Evolutionary conservation across 2,113 vertebrate genomes (phyloP), one percentile per base, ranked within the genome.

Genomic region (Menidia beryllina): DNA sequence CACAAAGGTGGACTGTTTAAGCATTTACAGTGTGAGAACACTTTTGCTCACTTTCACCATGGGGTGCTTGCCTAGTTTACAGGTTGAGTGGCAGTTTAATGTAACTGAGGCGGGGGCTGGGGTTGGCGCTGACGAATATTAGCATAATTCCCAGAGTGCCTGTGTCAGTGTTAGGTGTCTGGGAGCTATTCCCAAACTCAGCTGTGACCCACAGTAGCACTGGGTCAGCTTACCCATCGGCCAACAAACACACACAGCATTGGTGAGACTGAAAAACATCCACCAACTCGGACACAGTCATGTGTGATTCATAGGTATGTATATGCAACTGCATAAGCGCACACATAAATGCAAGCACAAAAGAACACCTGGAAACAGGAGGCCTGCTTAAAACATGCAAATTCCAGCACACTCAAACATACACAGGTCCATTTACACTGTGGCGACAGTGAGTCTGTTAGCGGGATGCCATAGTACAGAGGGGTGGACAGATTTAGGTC

Each of bases 381-480:
- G 41, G 63, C 24, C 7, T 38, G 25, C 24, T 25, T 26, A 54
- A 72, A 59, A 63, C 56, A 53, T 3, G 5, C 20, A 59, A 17
- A 47, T 2, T 38, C 24, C 11, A 20, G 53, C 34, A 19, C 26
- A 41, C 53, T 61, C 51, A 54, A 21, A 66, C 54, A 41, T 1
- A 50, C 10, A 9, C 75, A 81, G 88, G 86, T 95, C 88, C 83
- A 74, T 91, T 93, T 95, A 92, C 93, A 91, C 87, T 85, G 86
- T 90, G 93, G 94, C 93, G 93, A 94, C 94, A 95, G 92, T 81
- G 79, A 89, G 94, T 95, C 94, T 94, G 92, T 92, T 91, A 93
- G 86, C 83, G 26, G 79, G 85, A 94, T 94, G 90, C 91, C 92
- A 87, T 92, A 93, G 92, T 92, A 92, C 73, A 54, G 85, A 82